phyloP scores from a whole-genome alignment of 2,888 invertebrate genomes.

The Drosophila emarginata region DNA sequence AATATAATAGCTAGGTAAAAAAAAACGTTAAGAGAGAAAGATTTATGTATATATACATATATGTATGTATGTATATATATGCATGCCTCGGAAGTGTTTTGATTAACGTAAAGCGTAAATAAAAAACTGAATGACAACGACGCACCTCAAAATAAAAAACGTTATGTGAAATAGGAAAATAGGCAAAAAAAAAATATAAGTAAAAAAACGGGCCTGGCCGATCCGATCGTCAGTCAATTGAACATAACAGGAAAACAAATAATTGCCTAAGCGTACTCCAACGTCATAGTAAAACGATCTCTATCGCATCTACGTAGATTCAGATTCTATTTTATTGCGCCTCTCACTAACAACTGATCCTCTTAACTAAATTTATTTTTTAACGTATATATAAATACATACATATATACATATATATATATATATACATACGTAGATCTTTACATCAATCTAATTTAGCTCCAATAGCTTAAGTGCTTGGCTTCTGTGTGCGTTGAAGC shows the following conservation, averaged over 20 bases:
- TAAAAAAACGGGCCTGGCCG: background rate
- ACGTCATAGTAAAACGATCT: background rate
- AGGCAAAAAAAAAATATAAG: background rate
- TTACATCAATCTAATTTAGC: conserved; percentile 54
- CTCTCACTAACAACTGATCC: too few relatives aligned
- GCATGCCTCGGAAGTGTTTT: conserved; percentile 61
- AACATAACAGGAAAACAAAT: conserved; percentile 46
- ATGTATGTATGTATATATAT: conserved; percentile 60
- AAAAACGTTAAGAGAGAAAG: conserved; percentile 46
- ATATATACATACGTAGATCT: conserved; percentile 25
- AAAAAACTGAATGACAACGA: background rate
- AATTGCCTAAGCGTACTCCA: background rate
- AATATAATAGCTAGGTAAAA: background rate
- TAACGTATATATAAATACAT: too few relatives aligned
- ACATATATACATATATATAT: background rate
- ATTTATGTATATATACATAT: too few relatives aligned
- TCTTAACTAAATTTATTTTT: background rate
- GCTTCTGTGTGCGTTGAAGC: conserved; percentile 33
- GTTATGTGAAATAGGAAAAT: background rate
- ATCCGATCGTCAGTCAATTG: conserved; percentile 29
- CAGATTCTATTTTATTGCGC: background rate
- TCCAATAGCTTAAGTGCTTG: conserved; percentile 14
- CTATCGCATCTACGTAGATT: too few relatives aligned
- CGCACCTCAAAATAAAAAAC: conserved; percentile 1
- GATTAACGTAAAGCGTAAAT: conserved; percentile 49